phyloP scores from a whole-genome alignment of 2,797 vertebrate species.

The Mus minutoides region DNA sequence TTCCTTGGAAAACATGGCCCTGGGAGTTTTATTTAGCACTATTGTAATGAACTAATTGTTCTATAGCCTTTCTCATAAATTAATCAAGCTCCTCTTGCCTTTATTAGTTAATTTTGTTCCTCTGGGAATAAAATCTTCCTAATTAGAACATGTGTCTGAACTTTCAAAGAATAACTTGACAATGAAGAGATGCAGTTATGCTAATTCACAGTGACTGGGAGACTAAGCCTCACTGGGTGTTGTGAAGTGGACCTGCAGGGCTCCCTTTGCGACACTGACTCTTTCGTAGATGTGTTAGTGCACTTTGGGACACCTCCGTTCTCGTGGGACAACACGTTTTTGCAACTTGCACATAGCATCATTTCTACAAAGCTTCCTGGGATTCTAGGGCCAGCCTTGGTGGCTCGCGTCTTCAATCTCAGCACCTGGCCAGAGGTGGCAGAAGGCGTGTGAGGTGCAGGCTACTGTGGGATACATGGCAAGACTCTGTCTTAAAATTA shows the following conservation, averaged over 20 bases:
- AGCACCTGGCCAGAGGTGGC: not conserved
- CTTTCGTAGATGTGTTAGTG: not conserved
- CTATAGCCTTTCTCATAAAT: constrained; percentile 47
- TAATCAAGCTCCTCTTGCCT: constrained; percentile 43
- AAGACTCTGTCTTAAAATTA: not conserved
- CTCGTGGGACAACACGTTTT: not conserved
- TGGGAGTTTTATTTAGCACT: not conserved
- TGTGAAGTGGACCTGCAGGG: not conserved
- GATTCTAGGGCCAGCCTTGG: not conserved
- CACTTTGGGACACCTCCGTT: not conserved
- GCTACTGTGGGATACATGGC: not conserved
- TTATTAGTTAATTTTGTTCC: constrained; percentile 40
- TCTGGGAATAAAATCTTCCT: not conserved
- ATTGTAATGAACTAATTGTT: constrained; percentile 28
- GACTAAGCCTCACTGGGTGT: not conserved
- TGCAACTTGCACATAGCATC: not conserved
- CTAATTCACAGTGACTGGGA: not conserved
- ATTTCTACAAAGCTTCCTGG: not conserved
- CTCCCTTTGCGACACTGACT: not conserved
- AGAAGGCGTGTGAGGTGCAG: not conserved
- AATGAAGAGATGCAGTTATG: not conserved
- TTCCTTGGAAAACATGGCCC: not conserved
- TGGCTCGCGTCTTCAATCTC: not conserved
- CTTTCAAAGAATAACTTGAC: constrained; percentile 36
- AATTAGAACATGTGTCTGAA: constrained; percentile 49